Conservation (phyloP, 2,888 invertebrate genomes). For the Vannuccia rotundouncinata region DNA sequence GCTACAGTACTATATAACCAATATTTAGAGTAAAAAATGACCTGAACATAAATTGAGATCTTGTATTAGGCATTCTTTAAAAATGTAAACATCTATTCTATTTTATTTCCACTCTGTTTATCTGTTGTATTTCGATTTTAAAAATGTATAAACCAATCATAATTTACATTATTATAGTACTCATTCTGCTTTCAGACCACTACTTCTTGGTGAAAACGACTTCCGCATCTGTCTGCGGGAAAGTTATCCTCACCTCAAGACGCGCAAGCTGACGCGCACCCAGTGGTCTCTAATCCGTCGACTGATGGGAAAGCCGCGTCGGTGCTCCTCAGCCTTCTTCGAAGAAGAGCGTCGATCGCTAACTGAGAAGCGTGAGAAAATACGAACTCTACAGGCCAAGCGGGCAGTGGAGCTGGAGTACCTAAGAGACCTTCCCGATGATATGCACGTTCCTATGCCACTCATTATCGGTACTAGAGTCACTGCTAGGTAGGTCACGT, state of each 20-base stretch:
- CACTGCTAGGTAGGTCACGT: slow-evolving; percentile 48
- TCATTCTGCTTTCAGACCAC: slow-evolving; percentile 61
- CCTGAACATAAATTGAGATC: too few species aligned
- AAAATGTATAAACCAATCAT: neutral
- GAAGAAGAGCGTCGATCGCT: slow-evolving; percentile 84
- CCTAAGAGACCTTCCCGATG: slow-evolving; percentile 80
- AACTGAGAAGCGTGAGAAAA: slow-evolving; percentile 80
- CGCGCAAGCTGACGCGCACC: slow-evolving; percentile 72
- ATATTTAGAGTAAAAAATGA: too few species aligned
- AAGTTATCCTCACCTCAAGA: slow-evolving; percentile 82
- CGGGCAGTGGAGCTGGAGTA: slow-evolving; percentile 65
- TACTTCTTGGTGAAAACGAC: slow-evolving; percentile 92
- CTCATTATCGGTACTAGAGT: slow-evolving; percentile 87
- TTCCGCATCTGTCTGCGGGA: slow-evolving; percentile 86
- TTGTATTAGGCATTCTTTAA: too few species aligned
- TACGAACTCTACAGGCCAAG: slow-evolving; percentile 77
- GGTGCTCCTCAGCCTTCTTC: slow-evolving; percentile 73
- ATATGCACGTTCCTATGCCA: slow-evolving; percentile 74
- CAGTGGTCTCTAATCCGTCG: slow-evolving; percentile 92
- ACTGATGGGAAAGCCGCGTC: slow-evolving; percentile 91
- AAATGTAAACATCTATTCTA: too few species aligned
- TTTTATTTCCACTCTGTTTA: slow-evolving; percentile 47
- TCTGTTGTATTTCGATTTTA: slow-evolving; percentile 32
- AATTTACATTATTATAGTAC: neutral
- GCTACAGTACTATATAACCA: too few species aligned